Percentiles rank a stretch among this genome's conserved stretches.
Conservation (phyloP, 2,888 invertebrate genomes). For the Apodemia hepburni region DNA sequence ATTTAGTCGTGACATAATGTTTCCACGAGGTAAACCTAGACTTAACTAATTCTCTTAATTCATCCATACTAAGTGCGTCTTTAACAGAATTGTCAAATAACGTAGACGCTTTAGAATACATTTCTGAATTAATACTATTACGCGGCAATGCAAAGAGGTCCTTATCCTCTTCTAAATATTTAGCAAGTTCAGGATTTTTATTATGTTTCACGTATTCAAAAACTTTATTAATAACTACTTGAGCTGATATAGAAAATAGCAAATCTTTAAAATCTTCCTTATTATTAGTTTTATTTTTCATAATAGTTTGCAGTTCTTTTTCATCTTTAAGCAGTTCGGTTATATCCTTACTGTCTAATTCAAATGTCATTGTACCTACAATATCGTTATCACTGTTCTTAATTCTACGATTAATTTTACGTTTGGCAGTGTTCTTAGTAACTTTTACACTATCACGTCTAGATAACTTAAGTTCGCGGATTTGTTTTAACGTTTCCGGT, state of each 20-base stretch:
- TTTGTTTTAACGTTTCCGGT: slow-evolving; percentile 70
- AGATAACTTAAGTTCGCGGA: slow-evolving; percentile 62
- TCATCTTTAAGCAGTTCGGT: slow-evolving; percentile 56
- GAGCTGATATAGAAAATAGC: slow-evolving; percentile 59
- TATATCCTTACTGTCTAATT: slow-evolving; percentile 59
- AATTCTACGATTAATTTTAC: slow-evolving; percentile 57
- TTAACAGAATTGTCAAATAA: slow-evolving; percentile 64
- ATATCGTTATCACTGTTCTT: slow-evolving; percentile 54
- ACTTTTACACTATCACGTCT: slow-evolving; percentile 68
- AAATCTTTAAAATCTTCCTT: slow-evolving; percentile 62
- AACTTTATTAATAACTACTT: slow-evolving; percentile 65
- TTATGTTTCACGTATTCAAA: slow-evolving; percentile 62
- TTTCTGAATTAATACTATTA: slow-evolving; percentile 49
- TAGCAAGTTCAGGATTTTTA: slow-evolving; percentile 54
- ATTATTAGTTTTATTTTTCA: slow-evolving; percentile 48
- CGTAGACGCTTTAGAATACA: slow-evolving; percentile 53
- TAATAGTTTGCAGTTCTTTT: slow-evolving; percentile 49
- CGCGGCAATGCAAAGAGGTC: slow-evolving; percentile 48
- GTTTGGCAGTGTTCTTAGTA: slow-evolving; percentile 66
- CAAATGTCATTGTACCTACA: slow-evolving; percentile 43
- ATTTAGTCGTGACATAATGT: slow-evolving; percentile 53
- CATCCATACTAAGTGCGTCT: slow-evolving; percentile 60
- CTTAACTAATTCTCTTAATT: slow-evolving; percentile 52
- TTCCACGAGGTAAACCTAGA: slow-evolving; percentile 62
- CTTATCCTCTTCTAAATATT: slow-evolving; percentile 53